Evolutionary conservation across 2,113 vertebrate species (phyloP).

Genomic region (Pygoscelis antarcticus): DNA sequence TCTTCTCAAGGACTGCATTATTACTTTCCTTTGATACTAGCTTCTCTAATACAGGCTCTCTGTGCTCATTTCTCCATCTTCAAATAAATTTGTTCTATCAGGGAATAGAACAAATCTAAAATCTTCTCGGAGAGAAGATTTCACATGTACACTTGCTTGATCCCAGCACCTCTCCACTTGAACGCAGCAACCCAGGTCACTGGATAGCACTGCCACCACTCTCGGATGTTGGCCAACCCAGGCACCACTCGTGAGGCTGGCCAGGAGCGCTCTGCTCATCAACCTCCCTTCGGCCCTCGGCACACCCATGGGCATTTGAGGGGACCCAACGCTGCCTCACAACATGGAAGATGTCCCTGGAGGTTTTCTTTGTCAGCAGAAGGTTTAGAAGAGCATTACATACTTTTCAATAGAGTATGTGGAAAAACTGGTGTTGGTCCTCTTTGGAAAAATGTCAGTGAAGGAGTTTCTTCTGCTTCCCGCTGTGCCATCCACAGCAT

Average conservation of each 20-base stretch:
- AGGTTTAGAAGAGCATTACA: background rate
- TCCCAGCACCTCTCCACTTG: background rate
- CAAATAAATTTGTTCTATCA: background rate
- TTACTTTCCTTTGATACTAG: background rate
- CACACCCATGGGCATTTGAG: background rate
- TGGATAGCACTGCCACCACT: background rate
- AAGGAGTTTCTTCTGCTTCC: background rate
- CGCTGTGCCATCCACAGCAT: background rate
- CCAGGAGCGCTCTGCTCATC: background rate
- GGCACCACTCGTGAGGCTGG: accelerated
- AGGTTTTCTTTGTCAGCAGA: background rate
- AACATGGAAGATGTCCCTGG: background rate
- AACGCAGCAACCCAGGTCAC: accelerated
- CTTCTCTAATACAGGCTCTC: background rate
- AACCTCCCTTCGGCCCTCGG: background rate
- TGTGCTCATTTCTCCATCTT: background rate
- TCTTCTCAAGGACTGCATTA: background rate
- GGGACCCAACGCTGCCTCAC: accelerated
- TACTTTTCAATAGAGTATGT: background rate
- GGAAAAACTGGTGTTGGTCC: background rate
- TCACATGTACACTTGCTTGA: background rate
- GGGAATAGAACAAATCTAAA: background rate
- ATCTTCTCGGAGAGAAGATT: accelerated
- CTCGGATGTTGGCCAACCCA: accelerated
- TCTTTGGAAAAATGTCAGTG: background rate